phyloP scores from a whole-genome alignment of 2,113 vertebrate species.

The Elaphurus davidianus region DNA sequence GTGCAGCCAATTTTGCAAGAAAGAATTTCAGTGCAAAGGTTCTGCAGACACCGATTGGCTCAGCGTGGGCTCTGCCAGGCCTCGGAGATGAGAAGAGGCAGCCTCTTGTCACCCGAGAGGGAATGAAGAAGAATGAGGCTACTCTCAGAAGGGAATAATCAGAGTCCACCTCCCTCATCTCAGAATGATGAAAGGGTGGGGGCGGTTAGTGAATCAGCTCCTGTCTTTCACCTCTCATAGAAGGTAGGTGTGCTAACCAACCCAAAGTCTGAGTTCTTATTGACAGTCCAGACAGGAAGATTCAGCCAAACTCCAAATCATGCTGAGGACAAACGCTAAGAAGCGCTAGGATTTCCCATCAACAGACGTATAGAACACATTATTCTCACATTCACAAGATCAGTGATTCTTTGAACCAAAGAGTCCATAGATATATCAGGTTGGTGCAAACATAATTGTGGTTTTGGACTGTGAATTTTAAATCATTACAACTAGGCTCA shows the following conservation, averaged over 20 bases:
- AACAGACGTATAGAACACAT: background rate
- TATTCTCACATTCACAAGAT: background rate
- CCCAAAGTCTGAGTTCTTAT: background rate
- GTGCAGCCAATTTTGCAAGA: slow-evolving; percentile 23
- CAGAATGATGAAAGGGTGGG: background rate
- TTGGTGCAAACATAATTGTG: background rate
- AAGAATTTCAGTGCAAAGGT: slow-evolving; percentile 3
- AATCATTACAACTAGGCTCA: background rate
- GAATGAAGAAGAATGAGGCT: background rate
- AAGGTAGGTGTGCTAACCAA: background rate
- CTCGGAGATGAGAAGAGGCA: background rate
- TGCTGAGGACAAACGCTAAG: background rate
- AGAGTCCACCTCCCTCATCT: background rate
- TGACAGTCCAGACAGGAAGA: background rate
- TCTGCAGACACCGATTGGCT: slow-evolving; percentile 24
- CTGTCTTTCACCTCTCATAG: background rate
- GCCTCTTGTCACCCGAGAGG: background rate
- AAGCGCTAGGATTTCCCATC: background rate
- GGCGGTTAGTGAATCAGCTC: background rate
- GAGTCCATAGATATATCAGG: background rate
- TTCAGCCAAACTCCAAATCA: background rate
- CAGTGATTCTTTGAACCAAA: background rate
- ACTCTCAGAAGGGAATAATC: background rate
- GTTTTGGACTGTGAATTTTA: background rate
- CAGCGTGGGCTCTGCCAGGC: background rate